Percentiles rank a stretch among this genome's conserved stretches.
phyloP scores from a whole-genome alignment of 2,888 invertebrate species.

The Choreutis nemorana region DNA sequence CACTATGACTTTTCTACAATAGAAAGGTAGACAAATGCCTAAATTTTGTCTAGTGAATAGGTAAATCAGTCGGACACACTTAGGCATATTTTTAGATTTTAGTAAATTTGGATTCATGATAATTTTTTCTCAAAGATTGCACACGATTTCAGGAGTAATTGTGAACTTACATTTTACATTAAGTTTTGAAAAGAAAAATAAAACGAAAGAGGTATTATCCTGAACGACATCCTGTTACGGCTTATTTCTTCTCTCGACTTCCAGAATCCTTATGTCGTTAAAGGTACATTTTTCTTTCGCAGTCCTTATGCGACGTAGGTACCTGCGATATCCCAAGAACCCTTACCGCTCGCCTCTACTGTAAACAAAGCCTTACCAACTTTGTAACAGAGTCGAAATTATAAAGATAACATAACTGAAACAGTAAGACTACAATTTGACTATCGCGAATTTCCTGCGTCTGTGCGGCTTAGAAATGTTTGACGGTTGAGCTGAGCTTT shows the following conservation, averaged over 20 bases:
- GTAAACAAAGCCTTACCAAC: constrained; percentile 54
- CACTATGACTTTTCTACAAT: too few species aligned
- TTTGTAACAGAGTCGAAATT: constrained; percentile 55
- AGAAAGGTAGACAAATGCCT: too few species aligned
- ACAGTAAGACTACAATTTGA: constrained; percentile 66
- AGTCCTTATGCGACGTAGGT: constrained; percentile 57
- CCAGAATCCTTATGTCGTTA: constrained; percentile 58
- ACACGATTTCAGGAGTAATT: too few species aligned
- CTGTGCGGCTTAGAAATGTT: constrained; percentile 36
- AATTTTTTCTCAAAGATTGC: too few species aligned
- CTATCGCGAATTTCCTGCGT: constrained; percentile 64
- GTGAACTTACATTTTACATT: too few species aligned
- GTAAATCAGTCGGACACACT: too few species aligned
- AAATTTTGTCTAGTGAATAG: too few species aligned
- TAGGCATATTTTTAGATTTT: too few species aligned
- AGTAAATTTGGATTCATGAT: too few species aligned
- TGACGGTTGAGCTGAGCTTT: constrained; percentile 23
- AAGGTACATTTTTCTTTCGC: constrained; percentile 66
- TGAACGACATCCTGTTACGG: constrained; percentile 63
- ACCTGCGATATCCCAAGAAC: constrained; percentile 50
- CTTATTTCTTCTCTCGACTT: constrained; percentile 59
- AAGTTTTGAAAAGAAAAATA: constrained; percentile 42
- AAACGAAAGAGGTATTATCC: constrained; percentile 56
- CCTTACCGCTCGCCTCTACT: constrained; percentile 37
- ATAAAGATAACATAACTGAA: constrained; percentile 58